phyloP scores from a whole-genome alignment of 2,888 invertebrate genomes.

The Lamproptera curius region DNA sequence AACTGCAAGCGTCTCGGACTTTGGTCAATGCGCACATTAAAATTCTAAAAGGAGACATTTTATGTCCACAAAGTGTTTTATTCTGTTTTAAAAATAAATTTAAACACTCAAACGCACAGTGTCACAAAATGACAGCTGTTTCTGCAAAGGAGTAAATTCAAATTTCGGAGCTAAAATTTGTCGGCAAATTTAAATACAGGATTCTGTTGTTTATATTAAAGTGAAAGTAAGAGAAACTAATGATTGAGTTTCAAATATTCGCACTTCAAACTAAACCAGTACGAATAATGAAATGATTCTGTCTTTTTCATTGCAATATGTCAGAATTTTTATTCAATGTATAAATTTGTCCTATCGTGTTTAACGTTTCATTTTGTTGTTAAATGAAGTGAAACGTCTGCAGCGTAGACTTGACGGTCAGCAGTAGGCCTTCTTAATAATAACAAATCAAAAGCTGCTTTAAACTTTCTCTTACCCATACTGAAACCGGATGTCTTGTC shows the following conservation, averaged over 20 bases:
- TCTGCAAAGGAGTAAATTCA: constrained; percentile 40
- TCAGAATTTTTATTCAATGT: no score
- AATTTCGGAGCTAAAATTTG: constrained; percentile 47
- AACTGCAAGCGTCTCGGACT: constrained; percentile 12
- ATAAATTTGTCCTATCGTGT: no score
- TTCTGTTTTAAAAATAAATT: constrained; percentile 41
- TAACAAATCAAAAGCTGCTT: no score
- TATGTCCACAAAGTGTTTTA: constrained; percentile 21
- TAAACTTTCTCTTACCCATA: no score
- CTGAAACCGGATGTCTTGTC: no score
- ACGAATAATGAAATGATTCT: no score
- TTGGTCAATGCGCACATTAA: constrained; percentile 10
- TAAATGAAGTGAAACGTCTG: no score
- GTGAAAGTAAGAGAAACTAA: constrained; percentile 7
- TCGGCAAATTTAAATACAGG: constrained; percentile 30
- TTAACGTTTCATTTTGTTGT: no score
- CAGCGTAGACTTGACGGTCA: no score
- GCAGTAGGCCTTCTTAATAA: no score
- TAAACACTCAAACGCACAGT: constrained; percentile 29
- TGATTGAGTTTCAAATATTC: background rate
- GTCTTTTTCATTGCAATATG: no score
- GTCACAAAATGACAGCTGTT: constrained; percentile 48
- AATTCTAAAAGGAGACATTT: constrained; percentile 15
- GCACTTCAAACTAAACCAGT: no score
- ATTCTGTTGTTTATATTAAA: constrained; percentile 17